These are phyloP conservation scores for Helicoverpa armigera DNA, from an alignment of 1,140 invertebrate genomes.

Conservation along the genomic window DNA sequence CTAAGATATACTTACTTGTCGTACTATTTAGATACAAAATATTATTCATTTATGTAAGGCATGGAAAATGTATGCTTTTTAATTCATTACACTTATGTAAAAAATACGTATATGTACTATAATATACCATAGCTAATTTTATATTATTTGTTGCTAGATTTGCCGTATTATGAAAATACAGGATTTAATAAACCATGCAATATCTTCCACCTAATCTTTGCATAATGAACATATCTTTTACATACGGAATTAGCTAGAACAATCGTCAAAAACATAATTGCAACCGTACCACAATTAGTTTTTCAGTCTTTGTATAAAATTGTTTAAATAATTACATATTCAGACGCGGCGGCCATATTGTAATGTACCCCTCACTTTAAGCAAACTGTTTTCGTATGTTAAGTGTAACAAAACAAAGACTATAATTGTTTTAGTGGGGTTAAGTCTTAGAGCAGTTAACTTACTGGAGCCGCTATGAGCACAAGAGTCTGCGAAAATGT, in stretches of 20 bases:
- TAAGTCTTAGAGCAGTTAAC: too few species aligned
- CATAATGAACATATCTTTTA: conserved; percentile 16
- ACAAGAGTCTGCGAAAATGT: too few species aligned
- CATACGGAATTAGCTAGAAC: conserved; percentile 15
- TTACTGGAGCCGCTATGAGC: too few species aligned
- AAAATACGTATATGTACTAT: too few species aligned
- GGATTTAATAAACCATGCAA: neutral
- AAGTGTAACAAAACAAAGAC: conserved; percentile 46
- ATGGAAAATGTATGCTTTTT: too few species aligned
- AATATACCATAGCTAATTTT: too few species aligned
- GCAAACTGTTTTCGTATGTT: conserved; percentile 50
- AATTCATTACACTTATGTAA: too few species aligned
- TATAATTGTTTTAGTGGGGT: conserved; percentile 40
- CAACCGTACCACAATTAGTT: conserved; percentile 36
- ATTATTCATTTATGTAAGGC: too few species aligned
- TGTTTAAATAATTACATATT: conserved; percentile 40
- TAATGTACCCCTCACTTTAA: conserved; percentile 1
- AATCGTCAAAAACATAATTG: conserved; percentile 41
- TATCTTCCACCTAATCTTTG: neutral
- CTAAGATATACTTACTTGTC: too few species aligned
- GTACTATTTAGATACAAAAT: too few species aligned
- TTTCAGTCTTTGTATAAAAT: conserved; percentile 46
- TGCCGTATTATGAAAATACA: neutral
- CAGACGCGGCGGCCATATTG: conserved; percentile 23
- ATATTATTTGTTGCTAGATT: too few species aligned